These are phyloP conservation scores for Lates japonicus DNA, from an alignment of 2,797 vertebrate genomes.

Conservation along the genomic window DNA sequence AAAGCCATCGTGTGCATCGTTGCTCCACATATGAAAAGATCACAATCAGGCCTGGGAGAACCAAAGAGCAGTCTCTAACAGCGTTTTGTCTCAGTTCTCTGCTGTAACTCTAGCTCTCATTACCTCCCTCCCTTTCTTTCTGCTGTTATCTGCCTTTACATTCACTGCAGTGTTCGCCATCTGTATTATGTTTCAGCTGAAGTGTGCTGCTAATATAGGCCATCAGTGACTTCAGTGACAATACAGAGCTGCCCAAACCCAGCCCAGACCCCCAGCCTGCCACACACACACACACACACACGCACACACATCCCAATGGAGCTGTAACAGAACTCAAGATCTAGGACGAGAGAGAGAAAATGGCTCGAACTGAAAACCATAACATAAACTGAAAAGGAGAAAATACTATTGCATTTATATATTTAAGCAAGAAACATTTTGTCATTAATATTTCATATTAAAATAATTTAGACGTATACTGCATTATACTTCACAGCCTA, in stretches of 20 bases:
- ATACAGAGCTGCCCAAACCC: conserved; percentile 46
- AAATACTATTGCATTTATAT: neutral
- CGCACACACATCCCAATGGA: conserved; percentile 67
- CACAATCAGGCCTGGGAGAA: too few species aligned
- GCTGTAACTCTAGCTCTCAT: conserved; percentile 38
- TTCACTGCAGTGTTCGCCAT: conserved; percentile 26
- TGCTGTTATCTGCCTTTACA: conserved; percentile 42
- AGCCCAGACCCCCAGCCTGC: conserved; percentile 29
- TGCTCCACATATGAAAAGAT: too few species aligned
- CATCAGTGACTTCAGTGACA: conserved; percentile 74
- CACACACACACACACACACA: conserved; percentile 28
- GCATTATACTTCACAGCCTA: too few species aligned
- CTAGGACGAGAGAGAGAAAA: conserved; percentile 67
- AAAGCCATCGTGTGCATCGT: conserved; percentile 7
- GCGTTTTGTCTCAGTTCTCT: neutral
- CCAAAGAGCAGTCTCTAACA: neutral
- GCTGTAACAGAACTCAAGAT: conserved; percentile 81
- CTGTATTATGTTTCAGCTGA: conserved; percentile 62
- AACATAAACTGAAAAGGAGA: neutral
- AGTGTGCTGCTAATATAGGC: conserved; percentile 82
- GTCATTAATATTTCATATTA: neutral
- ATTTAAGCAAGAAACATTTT: neutral
- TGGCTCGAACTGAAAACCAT: conserved; percentile 19
- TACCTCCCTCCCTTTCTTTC: conserved; percentile 26
- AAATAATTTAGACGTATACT: too few species aligned